Evolutionary conservation across 1,140 invertebrate genomes (phyloP).

Genomic region (Gryon sp.): DNA sequence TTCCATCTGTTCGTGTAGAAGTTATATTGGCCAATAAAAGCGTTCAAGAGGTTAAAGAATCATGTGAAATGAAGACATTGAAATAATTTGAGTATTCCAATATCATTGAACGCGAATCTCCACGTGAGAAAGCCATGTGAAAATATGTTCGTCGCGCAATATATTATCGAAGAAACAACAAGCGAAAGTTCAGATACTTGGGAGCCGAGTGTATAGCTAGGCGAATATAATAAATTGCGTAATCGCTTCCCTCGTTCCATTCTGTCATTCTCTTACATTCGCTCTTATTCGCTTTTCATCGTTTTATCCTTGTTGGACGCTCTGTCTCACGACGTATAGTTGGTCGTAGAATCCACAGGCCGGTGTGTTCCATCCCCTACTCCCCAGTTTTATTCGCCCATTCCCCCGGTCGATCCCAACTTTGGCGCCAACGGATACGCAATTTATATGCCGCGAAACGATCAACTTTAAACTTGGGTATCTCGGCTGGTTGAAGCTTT

Average conservation of each 20-base stretch:
- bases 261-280: constrained; percentile 6
- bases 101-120: constrained; percentile 12
- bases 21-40: no score
- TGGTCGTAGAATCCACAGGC: constrained; percentile 38
- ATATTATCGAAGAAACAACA: constrained; percentile 64
- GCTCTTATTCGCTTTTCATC: background rate
- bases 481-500: constrained; percentile 62
- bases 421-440: constrained; percentile 65
- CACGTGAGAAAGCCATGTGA: constrained; percentile 32
- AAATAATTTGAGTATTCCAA: constrained; percentile 4
- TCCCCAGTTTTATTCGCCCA: constrained; percentile 21
- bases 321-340: constrained; percentile 31
- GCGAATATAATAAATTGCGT: constrained; percentile 64
- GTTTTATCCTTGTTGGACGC: constrained; percentile 1
- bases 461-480: constrained; percentile 69
- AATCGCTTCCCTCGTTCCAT: constrained; percentile 55
- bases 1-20: no score
- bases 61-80: constrained; percentile 11
- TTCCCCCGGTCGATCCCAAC: constrained; percentile 40
- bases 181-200: constrained; percentile 60
- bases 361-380: constrained; percentile 47
- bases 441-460: constrained; percentile 70
- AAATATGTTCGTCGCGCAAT: constrained; percentile 51
- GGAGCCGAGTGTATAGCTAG: constrained; percentile 49
- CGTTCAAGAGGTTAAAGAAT: background rate